phyloP scores from a whole-genome alignment of 2,888 invertebrate genomes.

The Clitarchus hookeri region DNA sequence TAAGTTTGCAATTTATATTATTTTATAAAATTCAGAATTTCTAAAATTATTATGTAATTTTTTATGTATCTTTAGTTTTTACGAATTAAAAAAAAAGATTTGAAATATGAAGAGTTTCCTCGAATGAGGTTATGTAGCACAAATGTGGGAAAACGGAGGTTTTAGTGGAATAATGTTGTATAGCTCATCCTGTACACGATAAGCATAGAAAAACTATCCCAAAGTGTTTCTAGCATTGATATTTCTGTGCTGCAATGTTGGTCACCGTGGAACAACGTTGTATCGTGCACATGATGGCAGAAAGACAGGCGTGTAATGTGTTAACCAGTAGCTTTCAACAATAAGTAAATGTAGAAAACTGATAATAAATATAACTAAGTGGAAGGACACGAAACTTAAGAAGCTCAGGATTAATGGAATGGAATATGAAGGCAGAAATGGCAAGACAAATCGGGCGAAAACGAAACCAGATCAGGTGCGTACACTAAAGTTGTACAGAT shows the following conservation, averaged over 20 bases:
- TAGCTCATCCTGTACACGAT: not conserved
- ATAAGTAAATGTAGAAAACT: not conserved
- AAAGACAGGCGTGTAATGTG: not conserved
- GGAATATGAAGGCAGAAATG: not conserved
- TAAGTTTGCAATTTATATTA: too few species aligned
- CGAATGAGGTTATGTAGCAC: not conserved
- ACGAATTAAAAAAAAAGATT: too few species aligned
- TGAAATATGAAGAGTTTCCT: not conserved
- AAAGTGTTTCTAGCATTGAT: not conserved
- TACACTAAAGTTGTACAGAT: not conserved
- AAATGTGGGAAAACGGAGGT: not conserved
- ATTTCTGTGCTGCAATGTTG: not conserved
- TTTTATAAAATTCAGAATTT: too few species aligned
- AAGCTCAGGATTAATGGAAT: conserved; percentile 15
- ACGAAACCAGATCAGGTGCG: not conserved
- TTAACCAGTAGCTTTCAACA: not conserved
- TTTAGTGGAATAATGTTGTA: conserved; percentile 16
- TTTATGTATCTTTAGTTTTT: not conserved
- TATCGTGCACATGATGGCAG: not conserved
- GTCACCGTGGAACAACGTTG: not conserved
- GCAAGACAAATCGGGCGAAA: not conserved
- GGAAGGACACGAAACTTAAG: conserved; percentile 15
- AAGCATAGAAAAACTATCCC: not conserved
- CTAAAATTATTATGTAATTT: too few species aligned
- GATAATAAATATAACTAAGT: not conserved